phyloP scores from a whole-genome alignment of 2,888 invertebrate species.

The Cephus runcator region DNA sequence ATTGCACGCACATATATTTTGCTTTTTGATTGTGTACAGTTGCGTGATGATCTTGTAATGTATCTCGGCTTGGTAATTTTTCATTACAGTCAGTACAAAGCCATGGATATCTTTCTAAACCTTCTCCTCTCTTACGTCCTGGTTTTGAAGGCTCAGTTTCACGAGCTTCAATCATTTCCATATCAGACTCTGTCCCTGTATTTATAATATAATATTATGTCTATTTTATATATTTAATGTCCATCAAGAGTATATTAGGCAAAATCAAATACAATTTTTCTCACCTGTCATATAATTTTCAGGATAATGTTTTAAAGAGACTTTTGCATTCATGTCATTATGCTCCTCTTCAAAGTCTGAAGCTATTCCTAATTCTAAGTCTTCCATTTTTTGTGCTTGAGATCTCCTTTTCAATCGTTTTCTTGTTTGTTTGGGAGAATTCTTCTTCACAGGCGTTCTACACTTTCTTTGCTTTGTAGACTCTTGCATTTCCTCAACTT shows the following conservation, averaged over 20 bases:
- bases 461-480: slow-evolving; percentile 41
- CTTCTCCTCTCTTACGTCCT: slow-evolving; percentile 50
- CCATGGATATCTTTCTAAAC: slow-evolving; percentile 68
- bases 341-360: slow-evolving; percentile 50
- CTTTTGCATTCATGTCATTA: slow-evolving; percentile 36
- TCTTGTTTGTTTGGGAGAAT: slow-evolving; percentile 34
- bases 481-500: slow-evolving; percentile 28
- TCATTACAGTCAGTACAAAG: slow-evolving; percentile 68
- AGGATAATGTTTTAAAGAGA: slow-evolving; percentile 48
- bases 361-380: slow-evolving; percentile 33
- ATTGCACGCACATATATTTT: slow-evolving; percentile 75
- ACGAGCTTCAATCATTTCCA: slow-evolving; percentile 56
- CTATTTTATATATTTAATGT: not conserved
- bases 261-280: slow-evolving; percentile 3
- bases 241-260: not conserved
- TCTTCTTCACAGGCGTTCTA: slow-evolving; percentile 39
- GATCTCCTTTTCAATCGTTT: slow-evolving; percentile 45
- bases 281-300: slow-evolving; percentile 62
- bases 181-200: slow-evolving; percentile 58
- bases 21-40: slow-evolving; percentile 73
- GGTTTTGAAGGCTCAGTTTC: slow-evolving; percentile 42
- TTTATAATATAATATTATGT: not conserved
- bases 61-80: slow-evolving; percentile 64
- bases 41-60: slow-evolving; percentile 72
- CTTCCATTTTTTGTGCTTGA: slow-evolving; percentile 39